phyloP scores from a whole-genome alignment of 2,113 vertebrate genomes.

The Megaceryle maxima region DNA sequence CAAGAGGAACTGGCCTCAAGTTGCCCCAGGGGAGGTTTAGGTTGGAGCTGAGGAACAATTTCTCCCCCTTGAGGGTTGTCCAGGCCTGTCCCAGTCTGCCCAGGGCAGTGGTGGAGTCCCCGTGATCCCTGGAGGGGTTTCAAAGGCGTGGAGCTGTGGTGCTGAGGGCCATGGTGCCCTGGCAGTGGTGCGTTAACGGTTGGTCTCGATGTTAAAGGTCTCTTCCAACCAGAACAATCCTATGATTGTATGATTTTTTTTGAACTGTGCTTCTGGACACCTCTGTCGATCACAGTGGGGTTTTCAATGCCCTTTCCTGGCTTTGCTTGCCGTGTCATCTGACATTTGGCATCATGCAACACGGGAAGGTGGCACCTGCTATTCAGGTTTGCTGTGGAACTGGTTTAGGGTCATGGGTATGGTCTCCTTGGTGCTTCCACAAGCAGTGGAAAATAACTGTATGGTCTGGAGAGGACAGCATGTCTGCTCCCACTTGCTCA shows the following conservation, averaged over 20 bases:
- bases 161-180: background rate
- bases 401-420: rapidly evolving
- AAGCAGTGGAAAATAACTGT: background rate
- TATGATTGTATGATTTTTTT: background rate
- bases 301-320: background rate
- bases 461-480: background rate
- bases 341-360: background rate
- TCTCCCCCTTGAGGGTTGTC: no score
- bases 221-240: background rate
- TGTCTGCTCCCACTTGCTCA: background rate
- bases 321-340: background rate
- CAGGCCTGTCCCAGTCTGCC: no score
- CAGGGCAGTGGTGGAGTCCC: no score
- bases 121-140: no score
- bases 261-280: background rate
- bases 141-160: background rate
- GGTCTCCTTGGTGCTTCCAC: background rate
- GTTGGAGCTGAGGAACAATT: no score
- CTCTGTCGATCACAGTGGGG: rapidly evolving
- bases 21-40: no score
- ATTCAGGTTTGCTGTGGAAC: background rate
- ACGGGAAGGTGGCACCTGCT: background rate
- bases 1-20: no score
- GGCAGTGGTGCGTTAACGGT: background rate
- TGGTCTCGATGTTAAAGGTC: background rate